These are phyloP conservation scores for Paralichthys olivaceus DNA, from an alignment of 2,113 vertebrate species.

Conservation along the genomic window DNA sequence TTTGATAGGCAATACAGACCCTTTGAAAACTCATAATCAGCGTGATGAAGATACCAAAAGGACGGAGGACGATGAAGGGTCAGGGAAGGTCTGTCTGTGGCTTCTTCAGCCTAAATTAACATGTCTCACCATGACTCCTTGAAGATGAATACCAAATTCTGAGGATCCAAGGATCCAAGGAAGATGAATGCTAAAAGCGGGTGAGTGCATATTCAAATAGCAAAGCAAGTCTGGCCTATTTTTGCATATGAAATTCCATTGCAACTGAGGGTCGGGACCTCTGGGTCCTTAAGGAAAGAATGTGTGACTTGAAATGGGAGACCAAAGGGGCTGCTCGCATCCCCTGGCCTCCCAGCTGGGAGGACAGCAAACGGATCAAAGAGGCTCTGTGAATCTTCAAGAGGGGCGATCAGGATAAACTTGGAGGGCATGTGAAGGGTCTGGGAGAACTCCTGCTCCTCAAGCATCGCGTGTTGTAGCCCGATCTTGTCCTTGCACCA, in stretches of 20 bases:
- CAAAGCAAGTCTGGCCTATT: constrained; percentile 57
- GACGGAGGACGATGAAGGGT: not conserved
- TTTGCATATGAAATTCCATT: constrained; percentile 71
- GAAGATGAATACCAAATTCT: constrained; percentile 26
- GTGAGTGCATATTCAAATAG: constrained; percentile 35
- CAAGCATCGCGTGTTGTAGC: constrained; percentile 36
- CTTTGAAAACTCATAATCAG: constrained; percentile 24
- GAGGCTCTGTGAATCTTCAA: constrained; percentile 58
- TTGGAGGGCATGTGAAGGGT: constrained; percentile 57
- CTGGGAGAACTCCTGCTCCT: constrained; percentile 25
- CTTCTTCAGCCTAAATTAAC: constrained; percentile 6
- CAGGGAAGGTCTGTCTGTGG: not conserved
- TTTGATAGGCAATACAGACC: constrained; percentile 10
- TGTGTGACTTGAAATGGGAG: constrained; percentile 70
- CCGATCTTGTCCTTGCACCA: not conserved
- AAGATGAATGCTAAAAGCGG: constrained; percentile 32
- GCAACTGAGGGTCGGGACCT: constrained; percentile 64
- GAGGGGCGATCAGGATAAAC: constrained; percentile 46
- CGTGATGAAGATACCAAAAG: constrained; percentile 22
- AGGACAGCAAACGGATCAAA: constrained; percentile 65
- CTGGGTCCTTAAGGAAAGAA: constrained; percentile 71
- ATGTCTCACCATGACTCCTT: not conserved
- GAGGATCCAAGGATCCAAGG: constrained; percentile 13
- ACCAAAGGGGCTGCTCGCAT: constrained; percentile 57
- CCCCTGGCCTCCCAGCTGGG: constrained; percentile 67